Conservation (phyloP, 2,888 invertebrate genomes). For the Cryptocephalus moraei region DNA sequence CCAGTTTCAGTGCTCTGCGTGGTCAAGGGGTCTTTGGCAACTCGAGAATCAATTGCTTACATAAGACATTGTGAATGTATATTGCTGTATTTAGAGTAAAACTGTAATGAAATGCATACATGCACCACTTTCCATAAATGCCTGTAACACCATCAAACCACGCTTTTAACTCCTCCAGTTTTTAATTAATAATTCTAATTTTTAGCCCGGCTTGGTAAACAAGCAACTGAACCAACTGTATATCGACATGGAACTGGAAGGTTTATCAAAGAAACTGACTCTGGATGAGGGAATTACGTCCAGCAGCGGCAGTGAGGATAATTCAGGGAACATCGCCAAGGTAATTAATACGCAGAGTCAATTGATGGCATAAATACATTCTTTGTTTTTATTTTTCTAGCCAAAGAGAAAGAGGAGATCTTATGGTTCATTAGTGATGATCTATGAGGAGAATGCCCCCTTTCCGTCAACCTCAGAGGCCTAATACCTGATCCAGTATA, state of each 20-base stretch:
- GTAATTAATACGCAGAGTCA: slow-evolving; percentile 21
- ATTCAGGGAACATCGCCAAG: slow-evolving; percentile 23
- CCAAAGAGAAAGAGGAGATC: slow-evolving; percentile 38
- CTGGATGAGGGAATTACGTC: slow-evolving; percentile 54
- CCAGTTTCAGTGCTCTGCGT: too few species aligned
- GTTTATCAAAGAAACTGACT: slow-evolving; percentile 46
- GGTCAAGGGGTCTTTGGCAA: too few species aligned
- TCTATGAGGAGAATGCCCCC: slow-evolving; percentile 63
- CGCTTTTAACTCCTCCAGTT: too few species aligned
- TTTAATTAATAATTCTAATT: slow-evolving; percentile 1
- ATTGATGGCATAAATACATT: slow-evolving; percentile 5
- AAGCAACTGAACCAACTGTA: slow-evolving; percentile 64
- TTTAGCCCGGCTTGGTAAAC: slow-evolving; percentile 57
- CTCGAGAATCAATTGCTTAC: too few species aligned
- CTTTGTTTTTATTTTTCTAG: slow-evolving; percentile 25
- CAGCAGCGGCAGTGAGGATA: slow-evolving; percentile 40
- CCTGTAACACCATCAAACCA: too few species aligned
- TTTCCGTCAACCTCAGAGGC: slow-evolving; percentile 42
- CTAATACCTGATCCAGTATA: not conserved
- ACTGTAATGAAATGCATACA: too few species aligned
- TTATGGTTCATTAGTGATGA: slow-evolving; percentile 52
- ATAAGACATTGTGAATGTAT: too few species aligned
- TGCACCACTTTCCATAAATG: too few species aligned
- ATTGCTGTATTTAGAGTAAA: too few species aligned
- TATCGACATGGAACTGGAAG: slow-evolving; percentile 56